Evolutionary conservation across 2,797 vertebrate genomes (phyloP).

Genomic region (Poecile montanus): DNA sequence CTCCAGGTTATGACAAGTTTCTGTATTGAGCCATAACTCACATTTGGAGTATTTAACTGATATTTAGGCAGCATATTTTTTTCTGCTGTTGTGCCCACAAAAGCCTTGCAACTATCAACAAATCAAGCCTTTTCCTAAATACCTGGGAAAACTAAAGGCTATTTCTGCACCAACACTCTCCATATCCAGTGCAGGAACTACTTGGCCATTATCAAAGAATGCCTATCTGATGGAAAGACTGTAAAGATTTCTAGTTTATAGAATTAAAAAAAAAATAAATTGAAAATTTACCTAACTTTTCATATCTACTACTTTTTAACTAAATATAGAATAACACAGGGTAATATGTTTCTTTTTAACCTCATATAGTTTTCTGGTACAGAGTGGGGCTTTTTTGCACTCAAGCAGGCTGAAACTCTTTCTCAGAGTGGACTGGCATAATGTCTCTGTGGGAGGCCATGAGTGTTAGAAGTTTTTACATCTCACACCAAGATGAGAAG

Average conservation of each 20-base stretch:
- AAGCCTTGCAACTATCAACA: background rate
- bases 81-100: background rate
- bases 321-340: background rate
- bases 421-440: background rate
- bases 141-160: background rate
- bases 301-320: background rate
- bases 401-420: background rate
- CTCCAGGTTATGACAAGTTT: background rate
- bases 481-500: background rate
- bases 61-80: background rate
- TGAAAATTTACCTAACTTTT: background rate
- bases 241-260: background rate
- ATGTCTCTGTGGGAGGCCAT: background rate
- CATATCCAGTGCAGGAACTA: background rate
- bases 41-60: background rate
- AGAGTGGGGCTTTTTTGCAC: accelerated
- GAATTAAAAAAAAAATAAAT: background rate
- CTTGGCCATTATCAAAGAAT: background rate
- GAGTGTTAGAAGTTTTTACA: background rate
- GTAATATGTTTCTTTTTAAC: background rate
- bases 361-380: background rate
- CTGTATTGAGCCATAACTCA: background rate
- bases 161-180: background rate
- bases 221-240: background rate
- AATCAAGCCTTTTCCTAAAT: background rate